phyloP scores from a whole-genome alignment of 2,113 vertebrate species.

The Petromus typicus region DNA sequence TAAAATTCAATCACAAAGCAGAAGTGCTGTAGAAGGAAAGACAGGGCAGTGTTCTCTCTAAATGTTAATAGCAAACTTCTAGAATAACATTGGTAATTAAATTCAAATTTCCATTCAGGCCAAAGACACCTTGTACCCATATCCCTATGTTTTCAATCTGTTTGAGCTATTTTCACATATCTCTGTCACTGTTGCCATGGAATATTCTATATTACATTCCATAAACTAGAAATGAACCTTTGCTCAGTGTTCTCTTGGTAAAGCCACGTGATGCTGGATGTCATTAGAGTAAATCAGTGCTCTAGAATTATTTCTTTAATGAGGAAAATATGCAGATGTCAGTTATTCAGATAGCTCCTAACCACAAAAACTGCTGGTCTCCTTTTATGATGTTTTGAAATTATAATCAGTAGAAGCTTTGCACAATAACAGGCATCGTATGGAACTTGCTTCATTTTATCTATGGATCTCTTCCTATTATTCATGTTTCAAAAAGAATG shows the following conservation, averaged over 20 bases:
- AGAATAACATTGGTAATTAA: constrained; percentile 57
- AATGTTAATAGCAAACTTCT: constrained; percentile 17
- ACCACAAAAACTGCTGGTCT: not conserved
- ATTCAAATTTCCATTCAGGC: not conserved
- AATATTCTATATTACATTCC: not conserved
- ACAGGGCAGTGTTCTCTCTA: not conserved
- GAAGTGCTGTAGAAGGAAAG: not conserved
- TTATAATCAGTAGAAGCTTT: not conserved
- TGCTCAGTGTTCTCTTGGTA: not conserved
- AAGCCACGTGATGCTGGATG: constrained; percentile 16
- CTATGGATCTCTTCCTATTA: not conserved
- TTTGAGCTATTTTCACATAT: not conserved
- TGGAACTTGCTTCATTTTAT: not conserved
- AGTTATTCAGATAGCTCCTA: not conserved
- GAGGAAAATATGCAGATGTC: constrained; percentile 71
- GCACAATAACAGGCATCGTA: not conserved
- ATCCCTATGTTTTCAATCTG: not conserved
- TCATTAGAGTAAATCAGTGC: constrained; percentile 53
- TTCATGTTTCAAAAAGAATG: not conserved
- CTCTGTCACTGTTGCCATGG: not conserved
- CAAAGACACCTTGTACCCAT: not conserved
- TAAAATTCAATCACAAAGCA: not conserved
- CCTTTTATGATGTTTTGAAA: not conserved
- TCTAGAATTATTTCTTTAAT: constrained; percentile 64
- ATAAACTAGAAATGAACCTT: constrained; percentile 45